Evolutionary conservation across 2,888 invertebrate species (phyloP).

Genomic region (Zygaena filipendulae): DNA sequence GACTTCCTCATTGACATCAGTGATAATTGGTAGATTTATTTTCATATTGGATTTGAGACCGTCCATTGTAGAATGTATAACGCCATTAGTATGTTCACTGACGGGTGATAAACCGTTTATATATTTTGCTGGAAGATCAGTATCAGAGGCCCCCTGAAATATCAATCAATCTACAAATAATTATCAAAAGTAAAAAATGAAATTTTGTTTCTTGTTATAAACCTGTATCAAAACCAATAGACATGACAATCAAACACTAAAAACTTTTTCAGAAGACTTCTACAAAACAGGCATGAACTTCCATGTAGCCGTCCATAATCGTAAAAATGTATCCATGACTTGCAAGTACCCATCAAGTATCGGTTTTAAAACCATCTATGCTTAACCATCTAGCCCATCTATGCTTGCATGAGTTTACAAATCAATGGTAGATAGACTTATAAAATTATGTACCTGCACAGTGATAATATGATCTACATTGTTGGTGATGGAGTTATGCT

Average conservation of each 20-base stretch:
- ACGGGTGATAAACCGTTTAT: slow-evolving; percentile 57
- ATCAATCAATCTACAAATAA: too few relatives aligned
- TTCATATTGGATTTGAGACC: slow-evolving; percentile 58
- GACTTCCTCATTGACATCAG: slow-evolving; percentile 58
- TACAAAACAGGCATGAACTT: too few relatives aligned
- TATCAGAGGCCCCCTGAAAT: slow-evolving; percentile 47
- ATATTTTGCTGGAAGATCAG: slow-evolving; percentile 49
- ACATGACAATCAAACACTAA: slow-evolving; percentile 1
- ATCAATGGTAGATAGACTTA: too few relatives aligned
- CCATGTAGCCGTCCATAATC: too few relatives aligned
- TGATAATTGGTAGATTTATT: slow-evolving; percentile 56
- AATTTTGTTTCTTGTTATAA: slow-evolving; percentile 1
- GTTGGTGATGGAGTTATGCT: slow-evolving; percentile 53
- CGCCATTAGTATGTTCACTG: slow-evolving; percentile 52
- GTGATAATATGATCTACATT: slow-evolving; percentile 73
- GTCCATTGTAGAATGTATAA: slow-evolving; percentile 55
- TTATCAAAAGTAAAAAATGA: slow-evolving; percentile 1
- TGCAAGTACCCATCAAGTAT: too few relatives aligned
- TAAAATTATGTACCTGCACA: slow-evolving; percentile 66
- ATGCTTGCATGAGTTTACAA: too few relatives aligned
- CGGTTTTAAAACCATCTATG: too few relatives aligned
- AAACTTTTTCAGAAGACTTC: too few relatives aligned
- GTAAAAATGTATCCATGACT: too few relatives aligned
- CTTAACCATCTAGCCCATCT: too few relatives aligned
- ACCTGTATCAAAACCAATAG: slow-evolving; percentile 3